Conservation (phyloP, 1,140 invertebrate species). For the Apis dorsata region DNA sequence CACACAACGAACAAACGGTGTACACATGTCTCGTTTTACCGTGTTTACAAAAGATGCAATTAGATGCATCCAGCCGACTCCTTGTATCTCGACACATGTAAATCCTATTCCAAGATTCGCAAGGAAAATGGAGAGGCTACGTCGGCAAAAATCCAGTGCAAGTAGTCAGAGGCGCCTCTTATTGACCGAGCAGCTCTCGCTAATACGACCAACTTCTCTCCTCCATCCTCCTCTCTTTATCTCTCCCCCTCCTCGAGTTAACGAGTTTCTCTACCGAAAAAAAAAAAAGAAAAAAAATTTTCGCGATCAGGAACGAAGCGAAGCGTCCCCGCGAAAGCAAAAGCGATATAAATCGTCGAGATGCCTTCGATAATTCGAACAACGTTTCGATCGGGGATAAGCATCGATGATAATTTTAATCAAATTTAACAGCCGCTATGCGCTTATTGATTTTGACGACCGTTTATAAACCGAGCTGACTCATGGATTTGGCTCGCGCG, state of each 20-base stretch:
- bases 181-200: conserved; percentile 50
- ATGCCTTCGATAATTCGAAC: background rate
- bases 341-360: background rate
- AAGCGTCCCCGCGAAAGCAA: background rate
- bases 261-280: conserved; percentile 42
- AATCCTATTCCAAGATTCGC: conserved; percentile 26
- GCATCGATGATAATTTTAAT: conserved; percentile 7
- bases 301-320: background rate
- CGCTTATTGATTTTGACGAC: conserved; percentile 7
- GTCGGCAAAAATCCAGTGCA: conserved; percentile 47
- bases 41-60: too few relatives aligned
- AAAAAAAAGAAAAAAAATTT: conserved; percentile 17
- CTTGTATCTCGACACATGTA: background rate
- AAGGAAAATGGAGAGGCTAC: conserved; percentile 16
- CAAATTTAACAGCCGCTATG: background rate
- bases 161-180: conserved; percentile 33
- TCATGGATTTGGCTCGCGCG: background rate
- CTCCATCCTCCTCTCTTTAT: background rate
- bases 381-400: background rate
- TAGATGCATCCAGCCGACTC: too few relatives aligned
- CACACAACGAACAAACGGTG: too few relatives aligned
- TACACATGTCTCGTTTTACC: too few relatives aligned
- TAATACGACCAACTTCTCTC: conserved; percentile 25
- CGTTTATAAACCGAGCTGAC: background rate
- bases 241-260: conserved; percentile 23